Percentiles rank a stretch among this genome's conserved stretches.
Conservation (phyloP, 1,140 invertebrate genomes). For the Adoxophyes honmai region DNA sequence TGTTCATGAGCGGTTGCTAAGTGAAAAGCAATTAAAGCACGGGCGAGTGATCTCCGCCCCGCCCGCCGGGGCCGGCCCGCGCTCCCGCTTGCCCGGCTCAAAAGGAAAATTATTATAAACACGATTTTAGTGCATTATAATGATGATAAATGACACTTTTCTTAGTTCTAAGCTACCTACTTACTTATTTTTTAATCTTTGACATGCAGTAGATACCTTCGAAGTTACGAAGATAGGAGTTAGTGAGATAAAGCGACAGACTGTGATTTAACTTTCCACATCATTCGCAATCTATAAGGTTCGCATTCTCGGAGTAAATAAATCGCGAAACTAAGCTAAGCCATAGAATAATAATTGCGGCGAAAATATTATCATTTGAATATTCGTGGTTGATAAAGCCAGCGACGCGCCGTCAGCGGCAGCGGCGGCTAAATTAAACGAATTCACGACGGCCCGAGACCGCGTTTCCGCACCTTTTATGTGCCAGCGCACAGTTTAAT, state of each 20-base stretch:
- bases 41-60: slow-evolving; percentile 60
- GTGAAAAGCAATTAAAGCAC: slow-evolving; percentile 77
- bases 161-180: neutral
- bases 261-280: too few species aligned
- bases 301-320: too few species aligned
- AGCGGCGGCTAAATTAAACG: slow-evolving; percentile 12
- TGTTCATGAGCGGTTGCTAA: slow-evolving; percentile 76
- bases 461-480: slow-evolving; percentile 54
- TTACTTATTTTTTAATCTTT: too few species aligned
- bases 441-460: slow-evolving; percentile 15
- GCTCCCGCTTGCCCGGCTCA: slow-evolving; percentile 37
- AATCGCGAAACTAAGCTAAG: too few species aligned
- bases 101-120: slow-evolving; percentile 61
- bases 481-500: slow-evolving; percentile 54
- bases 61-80: slow-evolving; percentile 29
- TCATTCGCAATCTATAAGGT: too few species aligned
- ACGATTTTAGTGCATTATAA: slow-evolving; percentile 37
- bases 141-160: slow-evolving; percentile 17
- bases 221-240: too few species aligned
- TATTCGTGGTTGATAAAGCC: slow-evolving; percentile 3
- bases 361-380: neutral
- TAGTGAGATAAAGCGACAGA: too few species aligned
- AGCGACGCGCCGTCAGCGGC: neutral
- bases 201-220: too few species aligned
- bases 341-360: too few species aligned